phyloP scores from a whole-genome alignment of 1,140 invertebrate species.

The Drosophila novamexicana region DNA sequence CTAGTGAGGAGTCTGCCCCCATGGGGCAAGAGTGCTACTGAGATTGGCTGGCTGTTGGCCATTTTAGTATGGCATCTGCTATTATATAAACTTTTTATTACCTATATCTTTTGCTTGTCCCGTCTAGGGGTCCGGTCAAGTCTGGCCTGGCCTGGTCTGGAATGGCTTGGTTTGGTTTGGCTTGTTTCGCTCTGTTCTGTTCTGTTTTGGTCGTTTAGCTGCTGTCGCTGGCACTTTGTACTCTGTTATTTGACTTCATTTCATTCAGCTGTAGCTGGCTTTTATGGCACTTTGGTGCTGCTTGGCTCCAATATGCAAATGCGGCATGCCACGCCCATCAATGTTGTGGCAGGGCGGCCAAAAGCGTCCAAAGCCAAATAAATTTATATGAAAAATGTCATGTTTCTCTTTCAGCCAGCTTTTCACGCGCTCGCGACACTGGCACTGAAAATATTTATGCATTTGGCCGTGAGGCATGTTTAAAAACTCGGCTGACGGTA shows the following conservation, averaged over 20 bases:
- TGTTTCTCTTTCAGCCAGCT: constrained; percentile 45
- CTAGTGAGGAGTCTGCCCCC: background rate
- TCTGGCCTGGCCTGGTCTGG: background rate
- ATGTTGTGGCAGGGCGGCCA: constrained; percentile 10
- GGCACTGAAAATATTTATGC: constrained; percentile 71
- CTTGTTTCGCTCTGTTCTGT: background rate
- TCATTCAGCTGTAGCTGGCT: constrained; percentile 58
- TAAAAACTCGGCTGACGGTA: constrained; percentile 60
- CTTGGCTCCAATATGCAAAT: constrained; percentile 73
- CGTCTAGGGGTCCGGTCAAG: background rate
- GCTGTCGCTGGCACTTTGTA: constrained; percentile 29
- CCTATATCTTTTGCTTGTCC: constrained; percentile 55
- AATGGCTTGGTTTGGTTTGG: background rate
- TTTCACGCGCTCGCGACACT: constrained; percentile 31
- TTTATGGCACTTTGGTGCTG: constrained; percentile 68
- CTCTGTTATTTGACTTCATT: constrained; percentile 66
- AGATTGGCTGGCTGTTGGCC: constrained; percentile 10
- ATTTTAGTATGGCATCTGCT: constrained; percentile 45
- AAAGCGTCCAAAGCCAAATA: constrained; percentile 52
- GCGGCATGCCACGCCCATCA: constrained; percentile 26
- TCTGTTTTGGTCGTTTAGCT: constrained; percentile 12
- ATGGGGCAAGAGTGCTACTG: background rate
- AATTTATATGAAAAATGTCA: constrained; percentile 75
- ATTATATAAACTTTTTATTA: constrained; percentile 72
- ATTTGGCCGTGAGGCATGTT: constrained; percentile 72